These are phyloP conservation scores for Synanthedon andrenaeformis DNA, from an alignment of 2,888 invertebrate species.

Conservation along the genomic window DNA sequence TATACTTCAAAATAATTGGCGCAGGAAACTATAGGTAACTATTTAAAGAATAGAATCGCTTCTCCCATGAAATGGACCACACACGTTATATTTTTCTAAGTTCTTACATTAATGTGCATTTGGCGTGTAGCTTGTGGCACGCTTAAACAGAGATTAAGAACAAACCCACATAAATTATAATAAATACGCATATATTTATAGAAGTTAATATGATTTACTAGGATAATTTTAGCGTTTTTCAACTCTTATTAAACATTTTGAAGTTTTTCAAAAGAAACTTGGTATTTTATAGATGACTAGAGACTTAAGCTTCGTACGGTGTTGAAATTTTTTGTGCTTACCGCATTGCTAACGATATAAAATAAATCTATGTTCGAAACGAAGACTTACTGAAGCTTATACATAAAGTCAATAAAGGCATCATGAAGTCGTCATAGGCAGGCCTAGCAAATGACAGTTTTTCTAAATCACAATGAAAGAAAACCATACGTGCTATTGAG, in stretches of 20 bases:
- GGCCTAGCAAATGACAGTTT: no score
- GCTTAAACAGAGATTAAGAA: conserved; percentile 51
- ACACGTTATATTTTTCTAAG: conserved; percentile 27
- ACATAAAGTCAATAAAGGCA: no score
- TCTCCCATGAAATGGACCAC: conserved; percentile 8
- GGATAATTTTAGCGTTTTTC: not conserved
- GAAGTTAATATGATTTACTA: not conserved
- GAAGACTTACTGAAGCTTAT: no score
- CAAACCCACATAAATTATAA: conserved; percentile 34
- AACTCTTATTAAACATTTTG: not conserved
- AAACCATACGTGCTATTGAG: no score
- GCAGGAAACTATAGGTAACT: no score
- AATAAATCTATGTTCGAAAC: no score
- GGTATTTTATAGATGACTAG: not conserved
- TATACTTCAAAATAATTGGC: no score
- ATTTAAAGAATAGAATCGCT: not conserved
- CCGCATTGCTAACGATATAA: no score
- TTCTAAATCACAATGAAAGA: no score
- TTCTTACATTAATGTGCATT: conserved; percentile 56
- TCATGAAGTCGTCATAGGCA: no score
- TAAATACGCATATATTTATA: conserved; percentile 1
- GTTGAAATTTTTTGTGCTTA: no score
- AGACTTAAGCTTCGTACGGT: not conserved
- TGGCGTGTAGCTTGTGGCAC: conserved; percentile 40
- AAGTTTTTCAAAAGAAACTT: not conserved